These are phyloP conservation scores for Drosophila affinis DNA, from an alignment of 2,888 invertebrate species.

Conservation along the genomic window DNA sequence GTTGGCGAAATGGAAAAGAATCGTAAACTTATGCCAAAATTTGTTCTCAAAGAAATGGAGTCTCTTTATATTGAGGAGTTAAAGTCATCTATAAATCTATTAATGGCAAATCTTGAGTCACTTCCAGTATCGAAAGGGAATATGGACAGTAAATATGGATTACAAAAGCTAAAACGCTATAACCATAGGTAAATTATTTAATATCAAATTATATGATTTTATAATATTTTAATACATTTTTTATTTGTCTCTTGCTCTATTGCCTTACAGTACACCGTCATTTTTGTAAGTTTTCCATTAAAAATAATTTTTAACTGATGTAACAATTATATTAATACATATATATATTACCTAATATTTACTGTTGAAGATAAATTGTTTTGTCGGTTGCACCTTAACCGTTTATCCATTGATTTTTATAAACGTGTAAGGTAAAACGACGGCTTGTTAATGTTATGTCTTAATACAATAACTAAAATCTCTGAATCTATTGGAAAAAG, in stretches of 20 bases:
- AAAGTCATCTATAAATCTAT: conserved; percentile 97
- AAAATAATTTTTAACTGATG: background rate
- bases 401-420: no score
- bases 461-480: no score
- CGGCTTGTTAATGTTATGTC: no score
- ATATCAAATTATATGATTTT: background rate
- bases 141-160: conserved; percentile 98
- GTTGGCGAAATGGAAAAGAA: conserved; percentile 99
- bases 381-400: no score
- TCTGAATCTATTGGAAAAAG: no score
- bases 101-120: conserved; percentile 99
- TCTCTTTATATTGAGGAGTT: conserved; percentile 99
- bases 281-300: conserved; percentile 80
- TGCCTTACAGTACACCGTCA: conserved; percentile 80
- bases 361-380: no score
- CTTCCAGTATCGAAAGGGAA: conserved; percentile 99
- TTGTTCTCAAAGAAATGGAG: conserved; percentile 99
- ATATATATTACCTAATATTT: no score
- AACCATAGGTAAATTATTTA: conserved; percentile 92
- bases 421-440: no score
- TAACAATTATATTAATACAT: background rate
- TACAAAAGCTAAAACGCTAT: conserved; percentile 98
- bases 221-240: conserved; percentile 5
- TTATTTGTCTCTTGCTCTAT: conserved; percentile 17
- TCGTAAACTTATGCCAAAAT: conserved; percentile 98